A percentile compares a stretch with the other conserved stretches of the same genome.
Conservation (phyloP, 2,113 vertebrate genomes). For the Pituophis catenifer region DNA sequence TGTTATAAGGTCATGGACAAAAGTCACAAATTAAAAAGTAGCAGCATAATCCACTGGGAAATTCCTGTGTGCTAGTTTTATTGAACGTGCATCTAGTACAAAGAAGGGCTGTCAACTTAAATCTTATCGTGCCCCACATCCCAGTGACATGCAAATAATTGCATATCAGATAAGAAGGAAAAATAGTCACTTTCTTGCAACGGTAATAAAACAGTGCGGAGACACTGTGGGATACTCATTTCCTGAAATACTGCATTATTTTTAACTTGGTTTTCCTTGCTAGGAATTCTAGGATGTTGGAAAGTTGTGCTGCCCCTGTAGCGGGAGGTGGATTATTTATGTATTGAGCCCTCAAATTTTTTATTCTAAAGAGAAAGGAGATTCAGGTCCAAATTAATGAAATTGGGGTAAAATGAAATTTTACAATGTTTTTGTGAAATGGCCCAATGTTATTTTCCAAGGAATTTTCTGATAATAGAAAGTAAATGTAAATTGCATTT, state of each 20-base stretch:
- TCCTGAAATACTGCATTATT: neutral
- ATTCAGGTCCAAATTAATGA: neutral
- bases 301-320: neutral
- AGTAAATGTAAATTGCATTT: neutral
- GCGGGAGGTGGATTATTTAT: neutral
- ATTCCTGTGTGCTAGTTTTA: neutral
- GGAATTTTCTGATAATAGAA: neutral
- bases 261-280: neutral
- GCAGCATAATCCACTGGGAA: neutral
- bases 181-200: neutral
- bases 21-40: neutral
- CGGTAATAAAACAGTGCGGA: neutral
- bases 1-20: neutral
- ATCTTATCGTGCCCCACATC: neutral
- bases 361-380: neutral
- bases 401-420: neutral
- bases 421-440: neutral
- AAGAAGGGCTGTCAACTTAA: neutral
- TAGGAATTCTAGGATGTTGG: neutral
- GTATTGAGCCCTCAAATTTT: neutral
- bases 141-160: neutral
- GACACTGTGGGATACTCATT: neutral
- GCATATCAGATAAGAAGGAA: neutral
- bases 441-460: neutral
- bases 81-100: neutral